Evolutionary conservation across 2,113 vertebrate species (phyloP), one percentile per base, ranked within the genome.

Genomic region (Albula goreensis): DNA sequence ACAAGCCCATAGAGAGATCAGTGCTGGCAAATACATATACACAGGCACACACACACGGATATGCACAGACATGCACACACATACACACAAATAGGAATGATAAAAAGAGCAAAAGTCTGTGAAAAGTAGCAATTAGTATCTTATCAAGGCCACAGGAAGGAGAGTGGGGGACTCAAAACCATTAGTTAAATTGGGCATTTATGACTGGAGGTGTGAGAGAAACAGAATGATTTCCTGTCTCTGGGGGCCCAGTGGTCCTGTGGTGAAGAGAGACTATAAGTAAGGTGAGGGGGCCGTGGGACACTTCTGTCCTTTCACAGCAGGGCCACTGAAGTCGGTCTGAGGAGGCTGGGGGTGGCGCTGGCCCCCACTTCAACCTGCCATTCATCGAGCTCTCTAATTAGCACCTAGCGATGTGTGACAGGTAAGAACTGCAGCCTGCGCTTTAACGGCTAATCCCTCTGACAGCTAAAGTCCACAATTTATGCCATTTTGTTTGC

Each of bases 11-110:
- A 0, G 63, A 48, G 31, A n/a, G 25, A 0, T 78, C 81, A 51
- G 15, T 52, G 22, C 80, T 52, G 80, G 50, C 25, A n/a, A 4
- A 79, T 50, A 85, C 48, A 82, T 60, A 89, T 84, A 89, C 83
- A 87, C 1, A 1, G 0, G 82, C 31, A 85, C 80, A 87, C 84
- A 31, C 31, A 41, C 13, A 31, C 74, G 25, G 0, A 4, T 48
- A n/a, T 49, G 9, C 31, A 13, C 79, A 83, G 50, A 70, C 51
- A 74, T n/a, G 66, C 17, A 63, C n/a, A 25, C 63, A 70, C 63
- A 70, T 22, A 70, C 15, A 50, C 15, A 78, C 22, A 5, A 82
- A 53, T 85, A 63, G 48, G 25, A 70, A 57, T 15, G 12, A 49
- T 50, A 79, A 6, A 78, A 25, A 22, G 22, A 74, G 11, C 12